Evolutionary conservation across 2,113 vertebrate species (phyloP).

Genomic region (Murina feae): DNA sequence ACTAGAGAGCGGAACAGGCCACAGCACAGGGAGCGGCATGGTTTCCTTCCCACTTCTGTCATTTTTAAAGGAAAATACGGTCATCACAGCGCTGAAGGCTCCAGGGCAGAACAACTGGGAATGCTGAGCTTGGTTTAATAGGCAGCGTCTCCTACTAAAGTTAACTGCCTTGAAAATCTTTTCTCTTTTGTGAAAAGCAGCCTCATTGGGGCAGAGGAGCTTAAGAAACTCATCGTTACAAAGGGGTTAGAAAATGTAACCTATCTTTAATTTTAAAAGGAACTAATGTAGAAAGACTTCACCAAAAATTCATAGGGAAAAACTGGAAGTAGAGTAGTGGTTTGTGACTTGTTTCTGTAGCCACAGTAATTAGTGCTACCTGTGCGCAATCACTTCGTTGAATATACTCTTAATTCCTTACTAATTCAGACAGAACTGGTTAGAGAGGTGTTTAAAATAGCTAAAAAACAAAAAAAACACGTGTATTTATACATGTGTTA

Average conservation of each 20-base stretch:
- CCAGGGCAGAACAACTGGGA: neutral
- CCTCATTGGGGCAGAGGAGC: neutral
- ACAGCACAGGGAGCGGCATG: neutral
- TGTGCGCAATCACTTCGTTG: neutral
- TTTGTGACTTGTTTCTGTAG: neutral
- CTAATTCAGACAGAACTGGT: neutral
- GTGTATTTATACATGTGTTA: neutral
- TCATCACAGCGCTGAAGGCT: neutral
- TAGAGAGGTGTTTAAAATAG: neutral
- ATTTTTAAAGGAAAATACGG: slow-evolving; percentile 24
- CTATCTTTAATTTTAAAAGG: neutral
- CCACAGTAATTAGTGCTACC: neutral
- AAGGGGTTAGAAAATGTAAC: neutral
- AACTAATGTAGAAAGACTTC: neutral
- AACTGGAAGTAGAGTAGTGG: neutral
- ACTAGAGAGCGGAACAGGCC: slow-evolving; percentile 55
- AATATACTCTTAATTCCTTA: neutral
- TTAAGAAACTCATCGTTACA: neutral
- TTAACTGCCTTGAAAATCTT: slow-evolving; percentile 40
- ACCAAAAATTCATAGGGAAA: neutral
- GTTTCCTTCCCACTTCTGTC: neutral
- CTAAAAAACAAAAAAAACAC: too few relatives aligned
- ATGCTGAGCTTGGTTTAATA: neutral
- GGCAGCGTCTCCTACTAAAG: slow-evolving; percentile 4
- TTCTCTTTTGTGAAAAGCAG: neutral